Conservation (phyloP, 2,888 invertebrate species). For the Protodeltote pygarga region DNA sequence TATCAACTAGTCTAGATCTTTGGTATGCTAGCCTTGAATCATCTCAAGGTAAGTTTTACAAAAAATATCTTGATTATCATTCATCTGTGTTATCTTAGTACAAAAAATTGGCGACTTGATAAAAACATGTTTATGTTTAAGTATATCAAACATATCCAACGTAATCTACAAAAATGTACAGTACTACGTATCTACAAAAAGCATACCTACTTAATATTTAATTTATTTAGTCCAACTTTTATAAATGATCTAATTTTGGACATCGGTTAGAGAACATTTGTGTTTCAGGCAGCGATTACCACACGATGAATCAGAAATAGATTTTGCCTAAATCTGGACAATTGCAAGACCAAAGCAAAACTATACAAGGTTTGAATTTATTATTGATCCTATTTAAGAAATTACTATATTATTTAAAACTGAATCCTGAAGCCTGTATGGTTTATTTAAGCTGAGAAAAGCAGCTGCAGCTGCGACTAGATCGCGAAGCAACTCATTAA, state of each 20-base stretch:
- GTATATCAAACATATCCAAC: no score
- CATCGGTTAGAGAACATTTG: conserved; percentile 31
- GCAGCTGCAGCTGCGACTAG: no score
- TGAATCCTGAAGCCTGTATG: no score
- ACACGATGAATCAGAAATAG: conserved; percentile 14
- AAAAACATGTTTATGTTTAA: conserved; percentile 29
- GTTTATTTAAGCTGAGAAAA: no score
- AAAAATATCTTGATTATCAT: conserved; percentile 35
- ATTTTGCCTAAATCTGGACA: conserved; percentile 2
- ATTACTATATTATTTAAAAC: no score
- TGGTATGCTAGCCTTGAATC: conserved; percentile 16
- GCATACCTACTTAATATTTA: conserved; percentile 8
- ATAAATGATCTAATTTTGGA: conserved; percentile 16
- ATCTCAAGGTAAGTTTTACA: conserved; percentile 37
- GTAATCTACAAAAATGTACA: no score
- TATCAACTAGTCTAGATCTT: conserved; percentile 18
- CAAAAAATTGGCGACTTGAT: conserved; percentile 30
- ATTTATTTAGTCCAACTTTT: conserved; percentile 21
- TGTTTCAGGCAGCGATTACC: conserved; percentile 20
- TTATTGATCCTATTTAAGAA: no score
- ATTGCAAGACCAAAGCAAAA: background rate
- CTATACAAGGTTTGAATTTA: no score
- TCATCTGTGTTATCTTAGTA: no score
- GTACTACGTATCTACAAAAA: conserved; percentile 11
- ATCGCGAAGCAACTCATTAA: no score